phyloP scores from a whole-genome alignment of 2,113 vertebrate genomes.

The Phalacrocorax aristotelis region DNA sequence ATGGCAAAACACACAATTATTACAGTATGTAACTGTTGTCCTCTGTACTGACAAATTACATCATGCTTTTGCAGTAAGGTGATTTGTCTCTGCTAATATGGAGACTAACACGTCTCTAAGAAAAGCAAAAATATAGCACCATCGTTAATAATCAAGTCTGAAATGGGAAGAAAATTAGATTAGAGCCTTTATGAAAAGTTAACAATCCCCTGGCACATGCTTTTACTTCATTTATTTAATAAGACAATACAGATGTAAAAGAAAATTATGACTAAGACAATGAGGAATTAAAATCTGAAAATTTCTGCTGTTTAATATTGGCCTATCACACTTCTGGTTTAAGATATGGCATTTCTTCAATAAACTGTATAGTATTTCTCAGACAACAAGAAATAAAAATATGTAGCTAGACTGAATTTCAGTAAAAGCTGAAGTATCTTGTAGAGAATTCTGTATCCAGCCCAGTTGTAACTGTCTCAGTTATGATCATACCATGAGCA shows the following conservation, averaged over 20 bases:
- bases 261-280: not conserved
- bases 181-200: not conserved
- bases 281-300: not conserved
- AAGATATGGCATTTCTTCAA: not conserved
- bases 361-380: not conserved
- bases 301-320: not conserved
- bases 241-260: not conserved
- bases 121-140: not conserved
- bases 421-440: not conserved
- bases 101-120: not conserved
- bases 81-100: not conserved
- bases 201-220: no score
- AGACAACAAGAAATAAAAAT: not conserved
- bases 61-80: not conserved
- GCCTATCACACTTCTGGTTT: not conserved
- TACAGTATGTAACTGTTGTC: not conserved
- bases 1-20: not conserved
- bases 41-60: not conserved
- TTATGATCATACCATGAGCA: not conserved
- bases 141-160: not conserved
- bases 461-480: rapidly evolving
- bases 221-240: not conserved
- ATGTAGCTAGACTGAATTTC: not conserved
- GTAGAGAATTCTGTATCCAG: not conserved
- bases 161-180: not conserved